These are phyloP conservation scores for Morone saxatilis DNA, from an alignment of 2,113 vertebrate species.

Conservation along the genomic window DNA sequence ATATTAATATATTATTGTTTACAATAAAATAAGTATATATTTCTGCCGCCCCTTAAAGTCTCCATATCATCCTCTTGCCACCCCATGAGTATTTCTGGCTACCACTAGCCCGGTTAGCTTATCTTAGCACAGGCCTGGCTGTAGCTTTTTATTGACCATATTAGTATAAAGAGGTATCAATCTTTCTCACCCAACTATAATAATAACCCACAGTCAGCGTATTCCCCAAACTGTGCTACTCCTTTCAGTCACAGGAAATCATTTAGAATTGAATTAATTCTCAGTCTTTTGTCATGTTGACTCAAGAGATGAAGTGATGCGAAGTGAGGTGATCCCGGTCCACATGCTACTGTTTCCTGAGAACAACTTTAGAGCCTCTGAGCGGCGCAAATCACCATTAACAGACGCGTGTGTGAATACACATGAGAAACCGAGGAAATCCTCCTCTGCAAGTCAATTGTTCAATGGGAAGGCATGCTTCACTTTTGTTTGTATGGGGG, in stretches of 20 bases:
- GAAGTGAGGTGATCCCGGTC: constrained; percentile 8
- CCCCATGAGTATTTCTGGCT: too few species aligned
- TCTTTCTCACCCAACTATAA: background rate
- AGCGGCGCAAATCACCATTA: constrained; percentile 19
- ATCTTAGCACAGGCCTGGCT: too few species aligned
- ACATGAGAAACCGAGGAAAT: constrained; percentile 46
- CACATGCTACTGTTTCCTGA: constrained; percentile 23
- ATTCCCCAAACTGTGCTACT: background rate
- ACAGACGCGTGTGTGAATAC: constrained; percentile 51
- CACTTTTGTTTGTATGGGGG: constrained; percentile 74
- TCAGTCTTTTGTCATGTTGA: background rate
- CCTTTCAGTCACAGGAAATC: background rate
- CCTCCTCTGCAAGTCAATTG: constrained; percentile 45
- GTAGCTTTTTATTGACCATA: too few species aligned
- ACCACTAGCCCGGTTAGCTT: too few species aligned
- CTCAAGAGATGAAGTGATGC: background rate
- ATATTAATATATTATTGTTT: too few species aligned
- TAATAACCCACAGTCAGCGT: too few species aligned
- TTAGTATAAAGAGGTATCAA: too few species aligned
- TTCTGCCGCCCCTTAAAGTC: too few species aligned
- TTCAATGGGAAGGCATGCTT: constrained; percentile 44
- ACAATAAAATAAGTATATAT: too few species aligned
- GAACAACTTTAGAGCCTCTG: background rate
- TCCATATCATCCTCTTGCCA: too few species aligned
- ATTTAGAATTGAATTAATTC: background rate